Evolutionary conservation across 2,888 invertebrate species (phyloP).

Genomic region (Drosophila demipolita): DNA sequence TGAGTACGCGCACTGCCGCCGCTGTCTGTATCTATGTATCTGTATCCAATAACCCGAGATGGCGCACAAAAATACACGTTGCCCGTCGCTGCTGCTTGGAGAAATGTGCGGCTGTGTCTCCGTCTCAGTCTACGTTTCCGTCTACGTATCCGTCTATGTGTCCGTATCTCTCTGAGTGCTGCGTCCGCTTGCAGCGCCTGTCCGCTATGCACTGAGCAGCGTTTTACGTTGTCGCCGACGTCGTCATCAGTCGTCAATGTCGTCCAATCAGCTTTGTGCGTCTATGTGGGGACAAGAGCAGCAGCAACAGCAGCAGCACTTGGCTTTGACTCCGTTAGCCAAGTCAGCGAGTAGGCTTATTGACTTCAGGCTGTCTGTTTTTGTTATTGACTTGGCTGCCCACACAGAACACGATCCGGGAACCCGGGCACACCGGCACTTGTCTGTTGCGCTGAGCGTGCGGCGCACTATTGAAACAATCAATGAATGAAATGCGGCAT

Average conservation of each 20-base stretch:
- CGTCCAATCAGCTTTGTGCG: slow-evolving; percentile 46
- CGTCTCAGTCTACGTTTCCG: slow-evolving; percentile 30
- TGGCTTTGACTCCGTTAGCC: slow-evolving; percentile 83
- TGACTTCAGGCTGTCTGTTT: slow-evolving; percentile 13
- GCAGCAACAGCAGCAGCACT: slow-evolving; percentile 40
- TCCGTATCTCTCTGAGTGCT: slow-evolving; percentile 28
- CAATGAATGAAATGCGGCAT: slow-evolving; percentile 83
- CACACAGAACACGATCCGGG: slow-evolving; percentile 49
- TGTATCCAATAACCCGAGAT: slow-evolving; percentile 77
- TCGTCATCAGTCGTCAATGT: slow-evolving; percentile 68
- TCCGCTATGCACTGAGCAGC: slow-evolving; percentile 79
- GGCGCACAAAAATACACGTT: slow-evolving; percentile 65
- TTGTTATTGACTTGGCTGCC: slow-evolving; percentile 34
- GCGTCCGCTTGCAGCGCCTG: slow-evolving; percentile 81
- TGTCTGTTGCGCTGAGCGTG: slow-evolving; percentile 73
- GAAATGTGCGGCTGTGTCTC: slow-evolving; percentile 62
- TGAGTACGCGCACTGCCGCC: slow-evolving; percentile 62
- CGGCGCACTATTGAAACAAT: slow-evolving; percentile 79
- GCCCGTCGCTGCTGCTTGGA: slow-evolving; percentile 50
- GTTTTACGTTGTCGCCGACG: slow-evolving; percentile 42
- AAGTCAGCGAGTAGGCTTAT: slow-evolving; percentile 59
- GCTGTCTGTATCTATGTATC: slow-evolving; percentile 63
- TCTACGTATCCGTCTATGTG: background rate
- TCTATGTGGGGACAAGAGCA: slow-evolving; percentile 43
- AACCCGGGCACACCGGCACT: slow-evolving; percentile 59